phyloP scores from a whole-genome alignment of 2,797 vertebrate genomes.

The Pempheris klunzingeri region DNA sequence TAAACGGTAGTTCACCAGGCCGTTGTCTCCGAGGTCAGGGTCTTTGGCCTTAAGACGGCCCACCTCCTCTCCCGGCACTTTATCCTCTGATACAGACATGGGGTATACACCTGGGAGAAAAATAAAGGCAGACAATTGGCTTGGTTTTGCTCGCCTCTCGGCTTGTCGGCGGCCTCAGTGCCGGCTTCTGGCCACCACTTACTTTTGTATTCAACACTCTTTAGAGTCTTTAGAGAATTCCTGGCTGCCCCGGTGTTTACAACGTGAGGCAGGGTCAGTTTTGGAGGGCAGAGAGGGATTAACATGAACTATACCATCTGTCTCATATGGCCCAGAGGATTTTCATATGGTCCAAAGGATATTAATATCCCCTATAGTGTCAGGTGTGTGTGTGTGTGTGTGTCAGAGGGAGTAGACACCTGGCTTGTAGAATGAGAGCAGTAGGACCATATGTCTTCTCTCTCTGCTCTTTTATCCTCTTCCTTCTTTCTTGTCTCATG shows the following conservation, averaged over 20 bases:
- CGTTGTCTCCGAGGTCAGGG: conserved; percentile 95
- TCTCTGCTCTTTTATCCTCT: conserved; percentile 15
- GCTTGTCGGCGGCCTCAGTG: conserved; percentile 10
- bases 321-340: conserved; percentile 49
- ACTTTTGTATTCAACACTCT: conserved; percentile 45
- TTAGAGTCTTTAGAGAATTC: conserved; percentile 34
- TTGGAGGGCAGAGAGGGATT: conserved; percentile 67
- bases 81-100: conserved; percentile 92
- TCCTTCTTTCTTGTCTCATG: conserved; percentile 1
- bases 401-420: conserved; percentile 63
- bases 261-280: conserved; percentile 65
- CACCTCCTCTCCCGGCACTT: conserved; percentile 88
- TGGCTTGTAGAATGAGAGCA: conserved; percentile 64
- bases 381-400: conserved; percentile 58
- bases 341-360: conserved; percentile 60
- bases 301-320: conserved; percentile 75
- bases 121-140: not conserved
- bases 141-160: not conserved
- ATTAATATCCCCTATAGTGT: conserved; percentile 70
- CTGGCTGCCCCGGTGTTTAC: conserved; percentile 68
- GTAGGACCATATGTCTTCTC: conserved; percentile 70
- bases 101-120: conserved; percentile 88
- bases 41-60: conserved; percentile 94
- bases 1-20: conserved; percentile 92
- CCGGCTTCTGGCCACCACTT: conserved; percentile 24